Percentiles rank a stretch among this genome's conserved stretches.
phyloP scores from a whole-genome alignment of 2,113 vertebrate genomes.

The Hiodon tergisus region DNA sequence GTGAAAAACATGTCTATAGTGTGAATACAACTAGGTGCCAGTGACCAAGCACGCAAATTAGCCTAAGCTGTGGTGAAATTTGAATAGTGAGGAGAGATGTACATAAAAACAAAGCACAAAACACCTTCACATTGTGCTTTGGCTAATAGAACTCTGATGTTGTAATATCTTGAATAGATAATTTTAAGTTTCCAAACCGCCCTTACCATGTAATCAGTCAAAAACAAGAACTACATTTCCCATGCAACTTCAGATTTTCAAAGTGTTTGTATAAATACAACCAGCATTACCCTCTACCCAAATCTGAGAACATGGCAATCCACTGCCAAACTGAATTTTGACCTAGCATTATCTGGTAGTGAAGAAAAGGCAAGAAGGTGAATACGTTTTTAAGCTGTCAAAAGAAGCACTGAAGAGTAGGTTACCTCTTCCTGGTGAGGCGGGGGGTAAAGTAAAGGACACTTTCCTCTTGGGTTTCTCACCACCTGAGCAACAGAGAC shows the following conservation, averaged over 20 bases:
- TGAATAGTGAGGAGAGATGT: background rate
- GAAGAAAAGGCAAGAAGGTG: background rate
- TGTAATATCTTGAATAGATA: background rate
- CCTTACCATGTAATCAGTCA: too few relatives aligned
- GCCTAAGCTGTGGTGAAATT: too few relatives aligned
- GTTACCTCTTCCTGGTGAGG: constrained; percentile 43
- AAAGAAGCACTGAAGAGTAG: constrained; percentile 4
- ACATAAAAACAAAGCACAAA: background rate
- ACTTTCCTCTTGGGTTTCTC: constrained; percentile 39
- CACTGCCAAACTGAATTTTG: too few relatives aligned
- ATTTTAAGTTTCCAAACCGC: background rate
- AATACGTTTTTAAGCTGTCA: background rate
- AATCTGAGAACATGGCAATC: too few relatives aligned
- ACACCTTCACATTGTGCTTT: background rate
- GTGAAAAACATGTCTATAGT: too few relatives aligned
- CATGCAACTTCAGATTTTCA: background rate
- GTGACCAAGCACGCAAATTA: too few relatives aligned
- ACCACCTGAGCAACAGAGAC: constrained; percentile 46
- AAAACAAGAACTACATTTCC: too few relatives aligned
- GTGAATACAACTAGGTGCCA: too few relatives aligned
- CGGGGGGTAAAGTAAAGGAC: constrained; percentile 27
- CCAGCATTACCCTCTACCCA: too few relatives aligned
- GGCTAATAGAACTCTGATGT: background rate
- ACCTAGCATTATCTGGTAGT: too few relatives aligned
- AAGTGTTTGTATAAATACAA: background rate